Conservation (phyloP, 2,113 vertebrate genomes). For the Indicator maculatus region DNA sequence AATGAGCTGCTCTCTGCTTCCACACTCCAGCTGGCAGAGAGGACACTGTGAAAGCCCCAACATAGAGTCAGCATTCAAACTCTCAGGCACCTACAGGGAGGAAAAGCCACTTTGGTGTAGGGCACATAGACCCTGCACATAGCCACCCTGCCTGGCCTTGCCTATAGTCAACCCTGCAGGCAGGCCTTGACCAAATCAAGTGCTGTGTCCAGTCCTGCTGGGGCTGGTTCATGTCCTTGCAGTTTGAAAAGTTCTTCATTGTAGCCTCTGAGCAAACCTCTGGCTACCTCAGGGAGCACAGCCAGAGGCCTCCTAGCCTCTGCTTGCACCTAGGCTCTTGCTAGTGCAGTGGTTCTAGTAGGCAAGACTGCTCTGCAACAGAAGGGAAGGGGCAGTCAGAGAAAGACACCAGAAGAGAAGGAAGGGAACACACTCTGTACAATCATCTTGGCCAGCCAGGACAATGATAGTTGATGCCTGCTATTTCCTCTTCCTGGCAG, state of each 20-base stretch:
- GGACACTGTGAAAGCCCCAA: slow-evolving; percentile 86
- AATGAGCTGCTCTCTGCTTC: slow-evolving; percentile 90
- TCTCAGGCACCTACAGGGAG: slow-evolving; percentile 63
- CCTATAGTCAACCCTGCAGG: neutral
- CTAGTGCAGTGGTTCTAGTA: neutral
- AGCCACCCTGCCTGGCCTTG: neutral
- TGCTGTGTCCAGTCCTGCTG: neutral
- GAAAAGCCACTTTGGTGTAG: neutral
- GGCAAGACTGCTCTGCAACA: neutral
- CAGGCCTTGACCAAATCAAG: neutral
- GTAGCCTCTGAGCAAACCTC: neutral
- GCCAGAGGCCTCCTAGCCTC: neutral
- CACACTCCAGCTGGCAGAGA: slow-evolving; percentile 92
- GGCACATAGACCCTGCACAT: neutral
- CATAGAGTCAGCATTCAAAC: slow-evolving; percentile 64
- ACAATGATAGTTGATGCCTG: neutral
- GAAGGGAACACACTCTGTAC: neutral
- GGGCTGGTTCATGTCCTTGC: neutral
- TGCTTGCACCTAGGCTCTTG: neutral
- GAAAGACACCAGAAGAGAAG: neutral
- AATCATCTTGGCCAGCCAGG: neutral
- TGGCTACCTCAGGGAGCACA: neutral
- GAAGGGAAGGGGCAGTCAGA: neutral
- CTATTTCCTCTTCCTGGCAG: neutral
- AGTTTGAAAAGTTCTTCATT: neutral